Evolutionary conservation across 2,113 vertebrate genomes (phyloP).

Genomic region (Anguilla japonica): DNA sequence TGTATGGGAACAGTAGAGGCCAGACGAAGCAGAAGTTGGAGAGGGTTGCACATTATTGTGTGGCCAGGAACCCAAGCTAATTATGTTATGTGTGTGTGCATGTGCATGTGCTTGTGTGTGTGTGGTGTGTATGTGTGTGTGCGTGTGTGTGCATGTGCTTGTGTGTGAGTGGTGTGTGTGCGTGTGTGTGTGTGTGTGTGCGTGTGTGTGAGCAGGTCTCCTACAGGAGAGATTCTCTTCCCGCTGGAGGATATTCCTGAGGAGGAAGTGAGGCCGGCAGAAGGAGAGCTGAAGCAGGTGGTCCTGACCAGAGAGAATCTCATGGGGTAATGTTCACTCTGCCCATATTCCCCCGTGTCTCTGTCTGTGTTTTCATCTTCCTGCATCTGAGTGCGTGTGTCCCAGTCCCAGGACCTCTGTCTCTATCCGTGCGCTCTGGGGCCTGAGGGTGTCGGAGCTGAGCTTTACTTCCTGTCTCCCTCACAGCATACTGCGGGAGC

Average conservation of each 20-base stretch:
- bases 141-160: too few species aligned
- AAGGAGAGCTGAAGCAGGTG: neutral
- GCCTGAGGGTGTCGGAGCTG: neutral
- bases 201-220: conserved; percentile 24
- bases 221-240: conserved; percentile 3
- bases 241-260: conserved; percentile 41
- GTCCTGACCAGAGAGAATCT: fast-evolving
- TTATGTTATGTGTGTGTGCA: neutral
- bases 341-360: neutral
- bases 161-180: neutral
- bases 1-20: neutral
- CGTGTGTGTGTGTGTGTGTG: neutral
- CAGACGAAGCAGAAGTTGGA: neutral
- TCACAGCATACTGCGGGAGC: conserved; percentile 42
- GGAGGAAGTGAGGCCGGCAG: conserved; percentile 10
- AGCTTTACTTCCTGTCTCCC: neutral
- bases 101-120: too few species aligned
- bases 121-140: neutral
- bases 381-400: neutral
- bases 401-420: neutral
- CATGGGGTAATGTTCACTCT: conserved; percentile 14
- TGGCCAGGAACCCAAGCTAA: neutral
- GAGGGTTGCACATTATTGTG: neutral
- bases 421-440: neutral
- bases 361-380: neutral